Percentiles rank a stretch among this genome's conserved stretches.
Evolutionary conservation across 2,113 vertebrate species (phyloP).

Genomic region (Sphaerodactylus townsendi): DNA sequence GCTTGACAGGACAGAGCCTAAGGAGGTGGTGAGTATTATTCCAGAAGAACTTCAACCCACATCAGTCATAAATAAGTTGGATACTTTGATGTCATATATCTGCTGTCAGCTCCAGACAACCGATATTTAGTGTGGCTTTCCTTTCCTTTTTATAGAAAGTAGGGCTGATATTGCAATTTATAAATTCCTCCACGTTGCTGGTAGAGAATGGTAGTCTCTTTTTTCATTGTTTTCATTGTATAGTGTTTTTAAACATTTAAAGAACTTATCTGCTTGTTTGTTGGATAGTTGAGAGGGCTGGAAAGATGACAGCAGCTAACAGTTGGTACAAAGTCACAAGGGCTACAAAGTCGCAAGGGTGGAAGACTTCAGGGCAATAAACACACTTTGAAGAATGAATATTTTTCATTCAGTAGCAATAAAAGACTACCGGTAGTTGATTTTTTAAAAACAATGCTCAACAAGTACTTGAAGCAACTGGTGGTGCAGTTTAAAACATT

Average conservation of each 20-base stretch:
- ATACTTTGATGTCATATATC: no score
- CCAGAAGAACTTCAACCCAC: background rate
- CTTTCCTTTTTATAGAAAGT: no score
- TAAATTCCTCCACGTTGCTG: no score
- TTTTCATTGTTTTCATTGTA: no score
- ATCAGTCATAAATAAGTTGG: background rate
- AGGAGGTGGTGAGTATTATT: background rate
- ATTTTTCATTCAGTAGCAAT: background rate
- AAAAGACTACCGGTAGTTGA: background rate
- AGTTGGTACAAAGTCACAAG: no score
- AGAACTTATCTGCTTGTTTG: background rate
- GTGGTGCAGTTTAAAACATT: background rate
- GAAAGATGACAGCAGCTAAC: background rate
- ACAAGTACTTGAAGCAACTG: background rate
- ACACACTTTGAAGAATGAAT: background rate
- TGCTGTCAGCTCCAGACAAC: no score
- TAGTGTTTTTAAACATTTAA: background rate
- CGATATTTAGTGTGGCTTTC: no score
- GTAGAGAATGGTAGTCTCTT: no score
- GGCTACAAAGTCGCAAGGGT: background rate
- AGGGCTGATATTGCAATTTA: no score
- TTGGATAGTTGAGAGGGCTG: background rate
- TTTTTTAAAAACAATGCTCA: no score
- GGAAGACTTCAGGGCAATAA: background rate
- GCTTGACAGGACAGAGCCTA: background rate